Base-by-base conservation (phyloP, 1,140 invertebrate species). In the Tyrophagus putrescentiae region DNA sequence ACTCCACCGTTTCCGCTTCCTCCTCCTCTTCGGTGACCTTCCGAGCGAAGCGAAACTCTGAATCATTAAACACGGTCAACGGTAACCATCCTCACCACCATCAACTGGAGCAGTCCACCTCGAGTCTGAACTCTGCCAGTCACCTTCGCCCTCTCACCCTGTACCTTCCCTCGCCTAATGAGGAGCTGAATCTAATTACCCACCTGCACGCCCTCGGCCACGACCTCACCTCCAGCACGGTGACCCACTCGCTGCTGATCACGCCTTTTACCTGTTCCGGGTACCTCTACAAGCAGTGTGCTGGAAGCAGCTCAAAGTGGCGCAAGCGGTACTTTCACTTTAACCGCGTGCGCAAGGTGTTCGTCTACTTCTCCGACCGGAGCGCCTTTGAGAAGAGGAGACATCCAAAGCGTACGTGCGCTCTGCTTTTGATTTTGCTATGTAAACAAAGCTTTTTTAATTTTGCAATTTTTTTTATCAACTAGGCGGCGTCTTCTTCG, bases 321-420 rank as follows among this genome's bases (percentile, higher is more conserved):
- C 27, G 57, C 4, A 63, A 63, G 39, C 44, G 62, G 34, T 63
- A 39, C 36, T 63, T 63, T 54, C 57, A 34, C 18, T 63, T 63
- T 27, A 34, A 63, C 48, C 56, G 62, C 25, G 18, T 41, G 18
- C 21, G 23, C n/a, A 62, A 62, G 33, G 42, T 62, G 3, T 59
- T 62, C 28, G 29, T 62, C n/a, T 62, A 62, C 27, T 62, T 28
- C 34, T 28, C 52, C 13, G 32, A 61, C 21, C 33, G 60, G 39
- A 60, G 31, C 36, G 4, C n/a, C 33, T 62, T 59, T 25, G 31
- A 31, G 11, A 62, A 62, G 54, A 39, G 4, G 16, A 57, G 54
- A 25, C 41, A 62, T n/a, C 36, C 61, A 5, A 48, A 48, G 33
- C 32, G 56, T 57, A 41, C 23, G 18, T 57, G 25, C 9, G 11